Base-by-base conservation (phyloP, 37 sponge, comb jelly and placozoan species). In the Chondrilla cf. caribensis region DNA sequence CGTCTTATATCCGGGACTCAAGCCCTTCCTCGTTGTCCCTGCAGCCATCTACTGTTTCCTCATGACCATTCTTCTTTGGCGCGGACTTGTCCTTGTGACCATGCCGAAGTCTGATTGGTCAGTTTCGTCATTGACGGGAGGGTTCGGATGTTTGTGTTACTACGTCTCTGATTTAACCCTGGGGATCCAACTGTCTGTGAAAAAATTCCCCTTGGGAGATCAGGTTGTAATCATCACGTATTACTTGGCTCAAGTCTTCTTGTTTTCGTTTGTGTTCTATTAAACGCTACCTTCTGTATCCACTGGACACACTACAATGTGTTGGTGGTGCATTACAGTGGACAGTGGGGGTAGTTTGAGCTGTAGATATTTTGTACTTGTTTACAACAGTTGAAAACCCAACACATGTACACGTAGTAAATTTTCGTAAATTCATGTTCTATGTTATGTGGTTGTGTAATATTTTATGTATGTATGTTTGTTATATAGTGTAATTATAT, bases 91-190 rank as follows among this genome's bases (percentile, higher is more conserved):
- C 29, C n/a, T 73, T 36, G 24, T 73, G 0, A 8, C 35, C 35
- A 28, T 67, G 32, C 0, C 31, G 22, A 22, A 5, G 3, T 28
- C 31, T 33, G 29, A 26, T 18, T 39, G 76, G 76, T 42, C 44
- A 19, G 41, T 1, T 73, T 17, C 43, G 21, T 19, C 24, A 41
- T 22, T 42, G 31, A 62, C 22, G 25, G 41, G n/a, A 39, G 76
- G 76, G 36, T 21, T 39, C 19, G 76, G 76, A 18, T 32, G 38
- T 21, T 2, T 73, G 6, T 39, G 38, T 0, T 73, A 73, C 76
- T 73, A 73, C 76, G 40, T 73, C 76, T 73, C 76, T 11, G 76
- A 73, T 25, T 38, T 73, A 43, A 73, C 44, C 7, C 43, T 73
- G 2, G 41, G 44, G 44, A 39, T 73, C 41, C 41, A 73, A 19